Evolutionary conservation across 2,113 vertebrate genomes (phyloP), one percentile per base, ranked within the genome.

Genomic region (Rhineura floridana): DNA sequence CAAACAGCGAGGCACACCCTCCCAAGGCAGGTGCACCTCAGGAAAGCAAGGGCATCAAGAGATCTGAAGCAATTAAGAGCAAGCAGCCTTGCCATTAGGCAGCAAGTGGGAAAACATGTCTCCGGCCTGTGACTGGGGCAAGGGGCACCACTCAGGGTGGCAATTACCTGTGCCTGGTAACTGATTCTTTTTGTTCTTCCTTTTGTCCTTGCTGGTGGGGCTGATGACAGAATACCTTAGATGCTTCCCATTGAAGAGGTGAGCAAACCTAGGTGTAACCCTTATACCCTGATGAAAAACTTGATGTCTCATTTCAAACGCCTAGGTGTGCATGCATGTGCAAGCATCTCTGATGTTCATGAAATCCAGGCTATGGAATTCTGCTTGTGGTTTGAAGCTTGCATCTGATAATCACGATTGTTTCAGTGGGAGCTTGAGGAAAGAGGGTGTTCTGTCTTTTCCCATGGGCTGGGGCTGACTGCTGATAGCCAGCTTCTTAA

Each of bases 401-500:
- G 25, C 1, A 3, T 25, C 2, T 17, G 7, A 19, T 65, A 46
- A 28, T 11, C 0, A 0, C 0, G 46, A 67, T 59, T 2, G 0
- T 80, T n/a, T 69, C 44, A 4, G 3, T 15, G 21, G 67, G 39
- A 3, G 46, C 50, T 72, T 11, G 15, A 48, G 33, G 33, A 28
- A 44, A 23, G 50, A 44, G 23, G 76, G 7, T n/a, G 15, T n/a
- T 42, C 21, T 23, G 12, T 63, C 25, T 6, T 28, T 44, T 6
- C 23, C 25, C 55, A 15, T 30, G 36, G 19, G 17, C 50, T 59
- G 33, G 50, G 78, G 10, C 3, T 10, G 23, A 9, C n/a, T n/a
- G 48, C 75, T 13, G 33, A 13, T 30, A 3, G 19, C 15, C 78
- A 15, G 12, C n/a, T 36, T 48, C 36, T 46, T 30, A 2, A 48